Percentiles rank a stretch among this genome's conserved stretches.
phyloP scores from a whole-genome alignment of 2,113 vertebrate genomes.

The Charina bottae region DNA sequence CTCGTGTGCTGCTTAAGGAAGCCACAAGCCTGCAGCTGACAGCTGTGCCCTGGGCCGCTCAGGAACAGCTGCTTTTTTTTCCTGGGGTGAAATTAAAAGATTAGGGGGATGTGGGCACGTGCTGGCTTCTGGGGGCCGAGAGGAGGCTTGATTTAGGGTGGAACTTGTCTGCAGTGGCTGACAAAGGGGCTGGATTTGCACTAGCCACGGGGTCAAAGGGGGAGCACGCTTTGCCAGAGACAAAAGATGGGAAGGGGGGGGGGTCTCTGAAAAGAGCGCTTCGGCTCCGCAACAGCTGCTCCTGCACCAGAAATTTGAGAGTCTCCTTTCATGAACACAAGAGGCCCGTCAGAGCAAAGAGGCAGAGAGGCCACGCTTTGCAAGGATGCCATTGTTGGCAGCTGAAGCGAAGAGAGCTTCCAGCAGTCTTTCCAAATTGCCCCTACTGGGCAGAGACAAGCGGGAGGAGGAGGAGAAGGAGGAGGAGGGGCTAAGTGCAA shows the following conservation, averaged over 20 bases:
- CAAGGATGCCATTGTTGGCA: constrained; percentile 76
- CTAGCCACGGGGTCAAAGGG: constrained; percentile 72
- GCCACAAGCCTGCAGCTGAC: constrained; percentile 79
- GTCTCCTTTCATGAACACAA: constrained; percentile 88
- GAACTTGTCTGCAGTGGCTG: constrained; percentile 77
- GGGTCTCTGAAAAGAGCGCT: constrained; percentile 75
- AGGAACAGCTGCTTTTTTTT: constrained; percentile 90
- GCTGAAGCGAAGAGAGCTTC: constrained; percentile 77
- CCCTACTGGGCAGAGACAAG: constrained; percentile 62
- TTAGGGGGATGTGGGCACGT: constrained; percentile 83
- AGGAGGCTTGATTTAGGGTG: constrained; percentile 84
- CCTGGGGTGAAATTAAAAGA: constrained; percentile 87
- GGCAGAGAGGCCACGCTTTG: constrained; percentile 78
- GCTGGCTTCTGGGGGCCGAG: constrained; percentile 80
- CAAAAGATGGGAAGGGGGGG: constrained; percentile 72
- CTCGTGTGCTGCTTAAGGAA: constrained; percentile 75
- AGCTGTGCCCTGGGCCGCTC: constrained; percentile 88
- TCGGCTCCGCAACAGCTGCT: constrained; percentile 89
- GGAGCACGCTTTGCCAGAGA: constrained; percentile 70
- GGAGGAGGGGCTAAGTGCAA: constrained; percentile 69
- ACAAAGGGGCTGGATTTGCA: constrained; percentile 73
- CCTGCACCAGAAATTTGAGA: constrained; percentile 90
- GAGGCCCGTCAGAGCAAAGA: constrained; percentile 77
- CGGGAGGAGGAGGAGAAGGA: background rate
- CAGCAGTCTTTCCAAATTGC: constrained; percentile 71